These are phyloP conservation scores for Aspiorhynchus laticeps DNA, from an alignment of 2,113 vertebrate species.

Conservation along the genomic window DNA sequence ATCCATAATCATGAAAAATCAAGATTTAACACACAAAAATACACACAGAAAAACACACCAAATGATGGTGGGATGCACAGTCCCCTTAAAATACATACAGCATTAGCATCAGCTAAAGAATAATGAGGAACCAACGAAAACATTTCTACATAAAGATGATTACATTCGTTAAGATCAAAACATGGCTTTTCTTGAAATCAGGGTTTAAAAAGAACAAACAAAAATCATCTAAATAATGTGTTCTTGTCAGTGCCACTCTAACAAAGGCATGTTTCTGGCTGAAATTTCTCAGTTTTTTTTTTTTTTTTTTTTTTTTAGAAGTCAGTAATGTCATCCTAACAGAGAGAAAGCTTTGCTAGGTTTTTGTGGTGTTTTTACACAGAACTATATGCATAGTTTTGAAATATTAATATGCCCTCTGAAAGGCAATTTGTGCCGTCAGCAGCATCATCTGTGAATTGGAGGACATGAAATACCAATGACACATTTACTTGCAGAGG, in stretches of 20 bases:
- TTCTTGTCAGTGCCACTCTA: neutral
- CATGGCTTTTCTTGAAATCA: constrained; percentile 33
- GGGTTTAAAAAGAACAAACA: neutral
- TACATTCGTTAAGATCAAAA: constrained; percentile 24
- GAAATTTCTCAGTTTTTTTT: neutral
- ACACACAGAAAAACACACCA: constrained; percentile 27
- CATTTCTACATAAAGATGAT: constrained; percentile 16
- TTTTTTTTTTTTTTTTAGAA: neutral
- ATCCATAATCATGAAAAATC: constrained; percentile 1
- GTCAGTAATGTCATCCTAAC: neutral
- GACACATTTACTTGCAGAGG: neutral
- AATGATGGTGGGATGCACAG: constrained; percentile 16
- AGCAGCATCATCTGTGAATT: neutral
- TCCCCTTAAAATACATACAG: constrained; percentile 26
- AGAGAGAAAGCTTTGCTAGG: neutral
- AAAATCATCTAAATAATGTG: neutral
- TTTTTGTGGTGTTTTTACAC: neutral
- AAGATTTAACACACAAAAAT: neutral
- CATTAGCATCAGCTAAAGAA: neutral
- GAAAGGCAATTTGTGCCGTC: constrained; percentile 16
- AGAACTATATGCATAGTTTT: constrained; percentile 30
- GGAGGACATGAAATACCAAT: constrained; percentile 5
- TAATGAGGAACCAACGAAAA: constrained; percentile 3
- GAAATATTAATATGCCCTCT: constrained; percentile 22
- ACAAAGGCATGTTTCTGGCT: neutral